Conservation (phyloP, 2,888 invertebrate species). For the Malachius bipustulatus region DNA sequence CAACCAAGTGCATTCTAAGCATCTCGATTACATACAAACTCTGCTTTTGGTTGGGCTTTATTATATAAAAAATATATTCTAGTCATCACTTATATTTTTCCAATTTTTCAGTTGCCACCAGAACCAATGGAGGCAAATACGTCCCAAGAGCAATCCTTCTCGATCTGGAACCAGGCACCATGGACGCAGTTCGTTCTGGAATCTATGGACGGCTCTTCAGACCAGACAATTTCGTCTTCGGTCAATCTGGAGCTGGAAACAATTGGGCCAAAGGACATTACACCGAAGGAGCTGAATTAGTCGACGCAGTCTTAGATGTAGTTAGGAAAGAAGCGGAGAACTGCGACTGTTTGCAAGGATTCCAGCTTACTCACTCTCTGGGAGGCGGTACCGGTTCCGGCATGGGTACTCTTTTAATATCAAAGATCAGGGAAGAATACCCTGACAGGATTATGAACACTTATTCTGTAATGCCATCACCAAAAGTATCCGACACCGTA, state of each 20-base stretch:
- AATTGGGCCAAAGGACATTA: conserved; percentile 89
- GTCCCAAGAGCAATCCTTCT: conserved; percentile 65
- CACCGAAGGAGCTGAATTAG: conserved; percentile 79
- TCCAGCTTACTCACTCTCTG: conserved; percentile 74
- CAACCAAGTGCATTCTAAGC: too few relatives aligned
- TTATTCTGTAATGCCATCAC: conserved; percentile 70
- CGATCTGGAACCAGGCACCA: conserved; percentile 71
- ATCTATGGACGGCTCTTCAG: conserved; percentile 79
- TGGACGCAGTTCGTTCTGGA: conserved; percentile 83
- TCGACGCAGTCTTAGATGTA: conserved; percentile 73
- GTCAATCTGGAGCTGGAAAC: conserved; percentile 59
- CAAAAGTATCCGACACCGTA: conserved; percentile 62
- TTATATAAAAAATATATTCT: too few relatives aligned
- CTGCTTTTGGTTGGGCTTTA: too few relatives aligned
- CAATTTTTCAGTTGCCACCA: conserved; percentile 23
- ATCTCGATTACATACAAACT: too few relatives aligned
- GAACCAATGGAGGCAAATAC: conserved; percentile 48
- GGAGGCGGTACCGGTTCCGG: conserved; percentile 71
- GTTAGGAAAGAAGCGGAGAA: conserved; percentile 81
- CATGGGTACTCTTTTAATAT: conserved; percentile 75
- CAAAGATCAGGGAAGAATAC: conserved; percentile 83
- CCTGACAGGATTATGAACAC: conserved; percentile 84
- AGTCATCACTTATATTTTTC: too few relatives aligned
- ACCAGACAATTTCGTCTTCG: conserved; percentile 83
- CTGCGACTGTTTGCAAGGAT: conserved; percentile 85